Percentiles rank a stretch among this genome's conserved stretches.
Conservation (phyloP, 2,113 vertebrate genomes). For the Mionectes macconnelli region DNA sequence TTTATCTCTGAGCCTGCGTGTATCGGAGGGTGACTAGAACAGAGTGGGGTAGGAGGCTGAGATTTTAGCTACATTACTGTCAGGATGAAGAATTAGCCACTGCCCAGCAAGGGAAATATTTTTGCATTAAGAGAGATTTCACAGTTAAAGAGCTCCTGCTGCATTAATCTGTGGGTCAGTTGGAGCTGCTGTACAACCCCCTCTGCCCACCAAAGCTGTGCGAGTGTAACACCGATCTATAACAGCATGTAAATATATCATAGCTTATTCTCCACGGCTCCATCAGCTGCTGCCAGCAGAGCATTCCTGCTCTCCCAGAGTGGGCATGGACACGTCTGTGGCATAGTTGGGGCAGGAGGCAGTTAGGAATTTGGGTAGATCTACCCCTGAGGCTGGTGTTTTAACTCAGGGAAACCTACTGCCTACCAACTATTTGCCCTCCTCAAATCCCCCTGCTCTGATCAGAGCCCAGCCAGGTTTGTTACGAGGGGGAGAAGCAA, state of each 20-base stretch:
- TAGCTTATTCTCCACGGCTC: not conserved
- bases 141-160: conserved; percentile 10
- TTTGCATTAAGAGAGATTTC: conserved; percentile 33
- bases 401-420: not conserved
- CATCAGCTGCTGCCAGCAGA: rapidly evolving
- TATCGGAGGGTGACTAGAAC: not conserved
- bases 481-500: not conserved
- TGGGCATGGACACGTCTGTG: rapidly evolving
- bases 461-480: not conserved
- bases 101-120: conserved; percentile 32
- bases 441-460: not conserved
- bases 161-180: conserved; percentile 54
- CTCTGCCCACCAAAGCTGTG: not conserved
- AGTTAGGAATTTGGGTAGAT: not conserved
- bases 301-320: not conserved
- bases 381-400: not conserved
- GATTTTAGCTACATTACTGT: not conserved
- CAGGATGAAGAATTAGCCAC: conserved; percentile 39
- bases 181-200: not conserved
- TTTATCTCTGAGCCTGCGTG: not conserved
- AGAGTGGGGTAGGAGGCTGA: not conserved
- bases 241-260: not conserved
- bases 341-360: not conserved
- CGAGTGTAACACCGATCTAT: not conserved
- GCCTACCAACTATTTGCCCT: not conserved